Evolutionary conservation across 2,888 invertebrate species (phyloP).

Genomic region (Sinotaia quadrata): DNA sequence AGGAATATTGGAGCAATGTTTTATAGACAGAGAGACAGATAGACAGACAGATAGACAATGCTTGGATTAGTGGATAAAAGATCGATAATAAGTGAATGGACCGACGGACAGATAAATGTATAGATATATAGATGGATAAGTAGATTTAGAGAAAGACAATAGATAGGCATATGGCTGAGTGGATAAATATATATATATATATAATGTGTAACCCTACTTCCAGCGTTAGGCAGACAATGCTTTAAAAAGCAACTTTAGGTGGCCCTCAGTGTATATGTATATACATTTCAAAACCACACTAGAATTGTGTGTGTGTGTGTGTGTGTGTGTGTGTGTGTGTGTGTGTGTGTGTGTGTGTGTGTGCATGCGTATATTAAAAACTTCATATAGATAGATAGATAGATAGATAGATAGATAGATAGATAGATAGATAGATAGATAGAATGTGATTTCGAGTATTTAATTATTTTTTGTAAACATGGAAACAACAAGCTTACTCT

Average conservation of each 20-base stretch:
- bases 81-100: not conserved
- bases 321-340: not conserved
- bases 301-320: not conserved
- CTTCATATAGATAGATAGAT: not conserved
- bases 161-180: too few species aligned
- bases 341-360: not conserved
- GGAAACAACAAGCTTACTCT: too few species aligned
- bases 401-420: slow-evolving; percentile 1
- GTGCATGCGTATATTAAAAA: not conserved
- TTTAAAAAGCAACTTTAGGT: too few species aligned
- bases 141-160: too few species aligned
- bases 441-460: too few species aligned
- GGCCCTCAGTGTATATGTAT: too few species aligned
- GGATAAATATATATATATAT: too few species aligned
- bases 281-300: too few species aligned
- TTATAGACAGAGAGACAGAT: not conserved
- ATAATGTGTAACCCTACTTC: too few species aligned
- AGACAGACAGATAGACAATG: not conserved
- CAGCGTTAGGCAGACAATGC: too few species aligned
- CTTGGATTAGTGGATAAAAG: not conserved
- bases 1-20: too few species aligned
- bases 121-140: not conserved
- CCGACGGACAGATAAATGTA: not conserved
- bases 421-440: slow-evolving; percentile 2
- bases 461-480: too few species aligned